phyloP scores from a whole-genome alignment of 2,797 vertebrate genomes.

The Acipenser transmontanus region DNA sequence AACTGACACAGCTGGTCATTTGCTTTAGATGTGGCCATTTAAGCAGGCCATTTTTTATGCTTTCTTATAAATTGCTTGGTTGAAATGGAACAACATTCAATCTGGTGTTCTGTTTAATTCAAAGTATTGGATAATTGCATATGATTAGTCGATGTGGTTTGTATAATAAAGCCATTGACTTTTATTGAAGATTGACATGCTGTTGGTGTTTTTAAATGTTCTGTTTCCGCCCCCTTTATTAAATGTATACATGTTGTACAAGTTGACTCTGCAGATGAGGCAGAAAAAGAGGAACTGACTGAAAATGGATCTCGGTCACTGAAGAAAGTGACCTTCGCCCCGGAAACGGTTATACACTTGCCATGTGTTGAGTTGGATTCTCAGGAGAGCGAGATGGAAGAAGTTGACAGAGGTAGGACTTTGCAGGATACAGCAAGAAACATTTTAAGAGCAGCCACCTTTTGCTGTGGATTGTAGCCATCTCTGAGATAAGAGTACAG shows the following conservation, averaged over 20 bases:
- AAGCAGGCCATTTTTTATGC: not conserved
- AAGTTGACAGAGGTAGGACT: constrained; percentile 39
- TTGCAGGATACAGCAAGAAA: not conserved
- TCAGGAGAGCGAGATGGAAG: constrained; percentile 26
- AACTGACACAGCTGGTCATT: no score
- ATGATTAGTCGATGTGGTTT: no score
- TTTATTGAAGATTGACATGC: no score
- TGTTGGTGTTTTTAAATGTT: not conserved
- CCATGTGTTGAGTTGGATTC: constrained; percentile 20
- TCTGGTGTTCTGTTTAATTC: not conserved
- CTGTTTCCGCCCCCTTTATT: not conserved
- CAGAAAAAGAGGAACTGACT: not conserved
- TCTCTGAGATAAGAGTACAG: not conserved
- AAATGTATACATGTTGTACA: not conserved
- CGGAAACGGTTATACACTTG: constrained; percentile 36
- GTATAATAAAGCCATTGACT: no score
- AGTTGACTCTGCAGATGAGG: not conserved
- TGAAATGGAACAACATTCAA: not conserved
- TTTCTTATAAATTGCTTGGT: not conserved
- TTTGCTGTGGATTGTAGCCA: no score
- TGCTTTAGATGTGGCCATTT: not conserved
- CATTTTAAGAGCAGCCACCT: not conserved
- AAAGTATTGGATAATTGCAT: no score
- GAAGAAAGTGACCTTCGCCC: constrained; percentile 46
- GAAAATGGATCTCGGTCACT: constrained; percentile 13